A percentile compares a stretch with the other conserved stretches of the same genome.
Evolutionary conservation across 2,888 invertebrate genomes (phyloP).

Genomic region (Drosophila basisetae): DNA sequence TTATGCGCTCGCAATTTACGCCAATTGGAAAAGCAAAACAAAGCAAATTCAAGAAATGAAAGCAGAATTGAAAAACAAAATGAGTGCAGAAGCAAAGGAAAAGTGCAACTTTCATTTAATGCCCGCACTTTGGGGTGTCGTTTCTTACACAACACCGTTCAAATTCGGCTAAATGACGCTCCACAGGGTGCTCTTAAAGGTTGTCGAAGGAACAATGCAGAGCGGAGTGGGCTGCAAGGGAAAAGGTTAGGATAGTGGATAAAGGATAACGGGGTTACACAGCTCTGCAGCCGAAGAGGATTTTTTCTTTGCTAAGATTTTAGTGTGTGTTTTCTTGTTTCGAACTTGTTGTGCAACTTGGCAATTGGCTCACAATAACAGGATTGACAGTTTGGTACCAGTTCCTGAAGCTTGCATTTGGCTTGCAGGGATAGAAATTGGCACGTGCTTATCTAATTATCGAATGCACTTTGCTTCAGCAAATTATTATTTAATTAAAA

Average conservation of each 20-base stretch:
- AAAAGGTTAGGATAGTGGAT: not conserved
- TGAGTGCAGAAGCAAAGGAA: constrained; percentile 5
- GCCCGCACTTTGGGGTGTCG: constrained; percentile 75
- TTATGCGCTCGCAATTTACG: constrained; percentile 70
- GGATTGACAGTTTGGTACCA: constrained; percentile 18
- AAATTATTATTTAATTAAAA: not conserved
- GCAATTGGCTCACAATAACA: constrained; percentile 35
- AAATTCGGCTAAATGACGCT: constrained; percentile 70
- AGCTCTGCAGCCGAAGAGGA: constrained; percentile 47
- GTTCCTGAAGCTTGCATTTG: not conserved
- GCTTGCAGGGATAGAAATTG: constrained; percentile 1
- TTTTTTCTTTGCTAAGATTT: constrained; percentile 35
- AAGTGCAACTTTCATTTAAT: constrained; percentile 69
- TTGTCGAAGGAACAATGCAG: not conserved
- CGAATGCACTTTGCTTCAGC: not conserved
- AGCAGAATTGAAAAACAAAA: constrained; percentile 11
- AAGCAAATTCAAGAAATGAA: constrained; percentile 1
- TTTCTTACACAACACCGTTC: constrained; percentile 62
- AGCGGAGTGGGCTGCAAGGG: not conserved
- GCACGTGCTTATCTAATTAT: constrained; percentile 25
- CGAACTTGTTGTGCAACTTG: constrained; percentile 16
- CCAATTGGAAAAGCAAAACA: constrained; percentile 56
- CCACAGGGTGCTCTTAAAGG: constrained; percentile 42
- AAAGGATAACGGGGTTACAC: constrained; percentile 4
- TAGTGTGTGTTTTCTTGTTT: not conserved